Percentiles rank a stretch among this genome's conserved stretches.
phyloP scores from a whole-genome alignment of 2,113 vertebrate species.

The Bombycilla garrulus region DNA sequence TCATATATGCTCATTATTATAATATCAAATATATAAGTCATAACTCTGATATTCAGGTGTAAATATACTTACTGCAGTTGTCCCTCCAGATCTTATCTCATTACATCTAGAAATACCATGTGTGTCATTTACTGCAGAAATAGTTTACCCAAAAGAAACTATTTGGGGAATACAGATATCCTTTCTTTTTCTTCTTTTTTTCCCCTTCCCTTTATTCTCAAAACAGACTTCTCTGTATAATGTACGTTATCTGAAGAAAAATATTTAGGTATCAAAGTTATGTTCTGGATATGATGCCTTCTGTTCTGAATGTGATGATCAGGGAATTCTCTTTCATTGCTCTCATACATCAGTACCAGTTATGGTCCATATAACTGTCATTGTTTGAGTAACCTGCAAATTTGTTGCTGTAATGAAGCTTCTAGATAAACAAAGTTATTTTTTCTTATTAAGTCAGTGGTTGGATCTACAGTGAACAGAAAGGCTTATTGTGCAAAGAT shows the following conservation, averaged over 20 bases:
- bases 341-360: conserved; percentile 11
- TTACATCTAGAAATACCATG: neutral
- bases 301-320: conserved; percentile 9
- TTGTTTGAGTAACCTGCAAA: conserved; percentile 42
- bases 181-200: neutral
- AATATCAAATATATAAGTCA: neutral
- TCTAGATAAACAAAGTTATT: conserved; percentile 28
- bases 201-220: neutral
- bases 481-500: conserved; percentile 5
- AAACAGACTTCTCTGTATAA: neutral
- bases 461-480: neutral
- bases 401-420: conserved; percentile 45
- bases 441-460: conserved; percentile 17
- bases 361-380: conserved; percentile 51
- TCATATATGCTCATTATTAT: neutral
- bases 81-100: neutral
- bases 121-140: neutral
- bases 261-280: conserved; percentile 8
- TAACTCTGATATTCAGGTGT: neutral
- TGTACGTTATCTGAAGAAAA: neutral
- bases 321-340: conserved; percentile 13
- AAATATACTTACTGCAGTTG: neutral
- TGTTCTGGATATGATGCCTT: neutral
- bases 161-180: neutral
- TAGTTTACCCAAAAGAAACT: neutral